Evolutionary conservation across 2,113 vertebrate species (phyloP), one percentile per base, ranked within the genome.

Genomic region (Rhinoptilus africanus): DNA sequence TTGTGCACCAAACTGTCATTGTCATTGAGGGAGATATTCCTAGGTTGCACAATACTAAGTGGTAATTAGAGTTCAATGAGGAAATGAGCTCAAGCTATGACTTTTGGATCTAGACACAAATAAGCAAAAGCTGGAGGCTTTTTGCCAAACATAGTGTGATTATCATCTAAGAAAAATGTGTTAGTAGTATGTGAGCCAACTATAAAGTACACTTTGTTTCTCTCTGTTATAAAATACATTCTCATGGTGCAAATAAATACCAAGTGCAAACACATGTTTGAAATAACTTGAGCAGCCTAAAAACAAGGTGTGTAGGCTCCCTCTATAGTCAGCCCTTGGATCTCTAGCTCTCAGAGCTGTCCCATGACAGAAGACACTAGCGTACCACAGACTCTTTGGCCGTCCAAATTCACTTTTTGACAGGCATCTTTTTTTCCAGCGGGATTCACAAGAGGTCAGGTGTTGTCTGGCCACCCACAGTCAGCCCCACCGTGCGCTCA

Each of bases 61-160:
- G 32, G 57, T 34, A 93, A 89, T 86, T 81, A 94, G 26, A 20
- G 57, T 75, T 82, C 53, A 69, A 57, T 48, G 18, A 84, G 83
- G n/a, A 96, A 93, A 92, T 82, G 10, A 94, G 26, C 47, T 96
- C 88, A 94, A 75, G 76, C 86, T 87, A 68, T 71, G 77, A 84
- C 45, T 90, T 95, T 66, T 83, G 79, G 45, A 67, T 77, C 67
- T 67, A 77, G 22, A 41, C 0, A 1, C 24, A 59, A 85, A 71
- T 77, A 59, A 78, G n/a, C 7, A 53, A 77, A 74, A 94, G 19
- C 51, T 19, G 81, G 69, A 64, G 34, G 11, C 7, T 2, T 93
- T 80, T 93, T 77, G 83, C 69, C 73, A 68, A 81, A 60, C 60
- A 34, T 1, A n/a, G 34, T 62, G 56, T 39, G 27, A 88, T 69